These are phyloP conservation scores for Galagoides demidoff DNA, from an alignment of 2,797 vertebrate species.

Conservation along the genomic window DNA sequence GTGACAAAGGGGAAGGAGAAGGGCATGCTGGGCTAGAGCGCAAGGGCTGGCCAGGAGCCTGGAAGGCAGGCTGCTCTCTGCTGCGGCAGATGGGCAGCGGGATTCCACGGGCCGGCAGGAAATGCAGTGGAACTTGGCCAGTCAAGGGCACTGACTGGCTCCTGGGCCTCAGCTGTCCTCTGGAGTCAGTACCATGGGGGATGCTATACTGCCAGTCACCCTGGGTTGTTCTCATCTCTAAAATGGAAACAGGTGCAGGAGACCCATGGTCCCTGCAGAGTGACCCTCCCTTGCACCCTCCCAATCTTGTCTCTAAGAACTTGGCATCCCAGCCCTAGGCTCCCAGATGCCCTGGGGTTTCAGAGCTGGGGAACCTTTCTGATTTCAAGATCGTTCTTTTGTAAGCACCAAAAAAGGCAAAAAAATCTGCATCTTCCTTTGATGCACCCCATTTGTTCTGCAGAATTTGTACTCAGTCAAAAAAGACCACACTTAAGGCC, in stretches of 20 bases:
- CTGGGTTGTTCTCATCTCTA: neutral
- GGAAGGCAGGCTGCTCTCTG: neutral
- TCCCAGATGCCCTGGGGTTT: neutral
- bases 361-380: neutral
- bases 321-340: fast-evolving
- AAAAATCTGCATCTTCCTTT: neutral
- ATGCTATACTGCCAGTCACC: neutral
- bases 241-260: neutral
- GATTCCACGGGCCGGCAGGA: neutral
- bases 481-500: neutral
- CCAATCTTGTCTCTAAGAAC: neutral
- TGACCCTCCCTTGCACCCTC: neutral
- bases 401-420: neutral
- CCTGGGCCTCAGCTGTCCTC: neutral
- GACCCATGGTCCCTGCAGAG: neutral
- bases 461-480: neutral
- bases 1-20: neutral
- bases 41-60: neutral
- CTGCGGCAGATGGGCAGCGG: fast-evolving
- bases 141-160: fast-evolving
- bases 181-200: neutral
- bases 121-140: fast-evolving
- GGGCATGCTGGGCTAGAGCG: fast-evolving
- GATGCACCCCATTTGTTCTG: neutral
- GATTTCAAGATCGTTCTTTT: neutral